Evolutionary conservation across 2,888 invertebrate genomes (phyloP), one percentile per base, ranked within the genome.

Genomic region (Xanthia togata): DNA sequence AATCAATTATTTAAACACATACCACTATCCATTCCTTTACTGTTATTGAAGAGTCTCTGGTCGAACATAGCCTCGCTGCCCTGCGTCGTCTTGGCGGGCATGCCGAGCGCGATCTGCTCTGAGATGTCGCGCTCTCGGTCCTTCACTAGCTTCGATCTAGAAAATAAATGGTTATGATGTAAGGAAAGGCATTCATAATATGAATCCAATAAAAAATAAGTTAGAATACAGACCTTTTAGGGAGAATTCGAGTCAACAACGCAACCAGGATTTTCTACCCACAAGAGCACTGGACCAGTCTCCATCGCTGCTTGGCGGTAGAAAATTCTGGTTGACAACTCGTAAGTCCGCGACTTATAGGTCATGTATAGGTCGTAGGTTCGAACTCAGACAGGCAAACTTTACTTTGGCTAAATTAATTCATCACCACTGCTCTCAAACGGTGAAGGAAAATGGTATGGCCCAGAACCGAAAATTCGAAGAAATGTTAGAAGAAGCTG

Each of bases 91-190:
- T 98, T 98, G 0, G 99, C 98, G 0, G 99, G 99, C 96, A 99
- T 95, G 0, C 99, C 99, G 23, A 99, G 97, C 0, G 99, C 99
- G 87, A 99, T 99, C 96, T 99, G 99, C 93, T 99, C 99, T 14
- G 99, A 99, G 78, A 99, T 99, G 91, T 99, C 99, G 6, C 99
- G 97, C 89, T 99, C 99, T 4, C 99, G 97, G 90, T 99, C 99
- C 62, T 98, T 97, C 89, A 98, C 98, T 74, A 99, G 93, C 89
- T 99, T 98, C 0, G 98, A 98, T 87, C 98, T 97, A 92, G 0
- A 86, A 87, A 63, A 44, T 41, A 35, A 3, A 26, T 38, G 2
- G 55, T 35, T 17, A n/a, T 55, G 12, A n/a, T 55, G 55, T 55
- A 2, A 26, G 4, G 11, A 11, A 23, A 55, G n/a, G 55, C 55